A percentile compares a stretch with the other conserved stretches of the same genome.
phyloP scores from a whole-genome alignment of 2,113 vertebrate species.

The Gopherus flavomarginatus region DNA sequence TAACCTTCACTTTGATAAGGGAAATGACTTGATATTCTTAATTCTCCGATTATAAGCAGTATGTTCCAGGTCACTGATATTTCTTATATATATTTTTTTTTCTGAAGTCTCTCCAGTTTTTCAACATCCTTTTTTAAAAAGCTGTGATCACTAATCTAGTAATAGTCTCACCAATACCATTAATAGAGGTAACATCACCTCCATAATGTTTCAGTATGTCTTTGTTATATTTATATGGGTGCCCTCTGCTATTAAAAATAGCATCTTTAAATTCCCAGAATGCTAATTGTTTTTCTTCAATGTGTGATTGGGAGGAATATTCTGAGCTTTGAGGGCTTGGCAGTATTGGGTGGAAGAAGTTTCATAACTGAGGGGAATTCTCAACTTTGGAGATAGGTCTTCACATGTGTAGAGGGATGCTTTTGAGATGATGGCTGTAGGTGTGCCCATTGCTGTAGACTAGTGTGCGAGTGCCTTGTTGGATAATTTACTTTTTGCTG shows the following conservation, averaged over 20 bases:
- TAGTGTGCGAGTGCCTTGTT: neutral
- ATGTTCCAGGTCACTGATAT: neutral
- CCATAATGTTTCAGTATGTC: neutral
- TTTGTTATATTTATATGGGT: fast-evolving
- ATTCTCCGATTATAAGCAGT: neutral
- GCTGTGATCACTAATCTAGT: neutral
- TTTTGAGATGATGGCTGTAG: no score
- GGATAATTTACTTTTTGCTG: neutral
- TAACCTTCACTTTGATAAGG: neutral
- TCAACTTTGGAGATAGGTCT: neutral
- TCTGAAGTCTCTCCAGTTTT: neutral
- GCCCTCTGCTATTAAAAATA: neutral
- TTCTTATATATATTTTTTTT: neutral
- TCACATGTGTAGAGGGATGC: neutral
- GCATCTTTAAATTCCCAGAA: neutral
- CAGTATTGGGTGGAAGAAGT: neutral
- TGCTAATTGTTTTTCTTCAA: neutral
- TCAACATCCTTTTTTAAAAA: neutral
- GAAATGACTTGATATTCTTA: neutral
- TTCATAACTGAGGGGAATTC: neutral
- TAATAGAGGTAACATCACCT: neutral
- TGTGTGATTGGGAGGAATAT: neutral
- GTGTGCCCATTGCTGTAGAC: neutral
- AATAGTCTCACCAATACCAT: neutral
- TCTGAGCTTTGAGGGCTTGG: neutral